Base-by-base conservation (phyloP, 2,888 invertebrate genomes). In the Drosophila eohydei region DNA sequence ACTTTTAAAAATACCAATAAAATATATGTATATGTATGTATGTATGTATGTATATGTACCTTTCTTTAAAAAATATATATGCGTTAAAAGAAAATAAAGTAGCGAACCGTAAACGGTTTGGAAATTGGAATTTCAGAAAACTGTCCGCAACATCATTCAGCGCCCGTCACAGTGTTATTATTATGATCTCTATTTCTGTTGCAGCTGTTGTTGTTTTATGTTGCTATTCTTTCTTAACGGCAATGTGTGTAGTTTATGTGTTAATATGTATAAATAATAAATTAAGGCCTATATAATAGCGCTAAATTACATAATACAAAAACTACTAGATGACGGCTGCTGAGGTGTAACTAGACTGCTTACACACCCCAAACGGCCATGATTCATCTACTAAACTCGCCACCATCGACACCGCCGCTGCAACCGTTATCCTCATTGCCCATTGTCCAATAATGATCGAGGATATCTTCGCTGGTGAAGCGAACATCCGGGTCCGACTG, bases 401-500 rank as follows among this genome's bases (percentile, higher is more conserved):
- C 51, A 14, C n/a, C 41, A 36, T 62, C 56, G 7, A 9, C 28
- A 16, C 28, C 43, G 8, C 14, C 69, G 12, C 51, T 55, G 30
- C 80, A 91, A 58, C 81, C 85, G 56, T 88, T 88, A 52, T 89
- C 81, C 51, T 88, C 84, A 57, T 84, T 91, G 48, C 88, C 91
- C 83, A 93, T 88, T 50, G 93, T 93, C 98, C 98, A 98, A 44
- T 96, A 97, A 93, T 98, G 98, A 91, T 97, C 97, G 28, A 98
- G 94, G 67, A 98, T 97, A 90, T 98, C 97, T 91, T 97, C 97
- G n/a, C 98, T 98, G 54, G 97, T 96, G 92, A 97, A 97, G 83
- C 99, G 95, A 70, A 97, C 94, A 80, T 97, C 97, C 0, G 98
- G 97, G 91, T 98, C 96, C 36, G 97, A 95, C 89, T 97, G 96